Evolutionary conservation across 2,113 vertebrate genomes (phyloP), one percentile per base, ranked within the genome.

Genomic region (Cyanocitta stelleri): DNA sequence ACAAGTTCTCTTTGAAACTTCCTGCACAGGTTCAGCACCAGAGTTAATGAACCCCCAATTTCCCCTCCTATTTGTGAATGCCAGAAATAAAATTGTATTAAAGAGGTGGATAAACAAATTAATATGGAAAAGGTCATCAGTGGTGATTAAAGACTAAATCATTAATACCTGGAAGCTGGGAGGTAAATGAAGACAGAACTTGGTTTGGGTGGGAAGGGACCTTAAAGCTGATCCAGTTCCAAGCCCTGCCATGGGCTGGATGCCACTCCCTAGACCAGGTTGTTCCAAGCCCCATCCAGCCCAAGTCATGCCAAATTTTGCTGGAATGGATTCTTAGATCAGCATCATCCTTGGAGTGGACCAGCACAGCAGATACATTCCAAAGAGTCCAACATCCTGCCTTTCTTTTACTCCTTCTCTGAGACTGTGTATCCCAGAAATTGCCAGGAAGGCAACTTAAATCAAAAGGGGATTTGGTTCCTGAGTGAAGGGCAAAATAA

Each of bases 91-190:
- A 89, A 87, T n/a, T 2, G 0, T 37, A 77, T 76, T 87, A 41
- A 75, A 62, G 29, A 54, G 76, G 59, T 37, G 19, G 58, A 63
- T 41, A 81, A 52, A 93, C n/a, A 81, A 94, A 94, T 84, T 73
- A 86, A 84, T 44, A 81, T 0, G 2, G 71, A 88, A 94, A 92
- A 96, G 78, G 86, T 85, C 74, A 82, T 44, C 55, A 1, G 58
- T 63, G 73, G 61, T 93, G 61, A 80, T 80, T 80, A 79, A 89
- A 86, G 11, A 73, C 12, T 84, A 73, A 51, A 51, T 64, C 73
- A 52, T 20, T 35, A 73, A 51, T 43, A 77, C 33, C 56, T 84
- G 77, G 68, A n/a, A 77, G 74, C 33, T 84, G 44, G 41, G 54
- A 86, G 54, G 59, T 39, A 39, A 33, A 68, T 19, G 41, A 73